Conservation (phyloP, 1,140 invertebrate species). For the Metopolophium dirhodum region DNA sequence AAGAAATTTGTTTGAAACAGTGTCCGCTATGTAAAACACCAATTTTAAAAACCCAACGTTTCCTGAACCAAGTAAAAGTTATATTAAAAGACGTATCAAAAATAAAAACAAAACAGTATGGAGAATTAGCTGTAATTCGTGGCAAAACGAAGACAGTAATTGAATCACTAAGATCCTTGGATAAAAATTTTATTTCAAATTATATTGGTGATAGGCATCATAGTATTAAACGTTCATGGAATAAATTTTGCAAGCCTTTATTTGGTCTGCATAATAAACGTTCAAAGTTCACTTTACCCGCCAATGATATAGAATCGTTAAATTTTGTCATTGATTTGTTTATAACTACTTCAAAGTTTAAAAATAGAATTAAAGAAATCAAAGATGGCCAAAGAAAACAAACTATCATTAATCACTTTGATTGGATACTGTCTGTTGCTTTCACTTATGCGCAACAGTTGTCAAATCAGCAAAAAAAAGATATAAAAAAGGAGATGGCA, state of each 20-base stretch:
- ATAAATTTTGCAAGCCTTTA: background rate
- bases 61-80: conserved; percentile 68
- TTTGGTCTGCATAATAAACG: background rate
- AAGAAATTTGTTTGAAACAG: conserved; percentile 66
- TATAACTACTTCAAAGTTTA: background rate
- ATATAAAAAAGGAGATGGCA: conserved; percentile 57
- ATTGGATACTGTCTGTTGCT: conserved; percentile 26
- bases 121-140: conserved; percentile 58
- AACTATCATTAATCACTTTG: conserved; percentile 35
- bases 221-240: background rate
- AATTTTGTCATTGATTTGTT: conserved; percentile 9
- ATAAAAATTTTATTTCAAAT: background rate
- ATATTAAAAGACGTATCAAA: conserved; percentile 67
- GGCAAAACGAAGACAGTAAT: background rate
- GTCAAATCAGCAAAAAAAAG: conserved; percentile 46
- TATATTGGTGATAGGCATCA: background rate
- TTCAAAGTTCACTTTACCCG: background rate
- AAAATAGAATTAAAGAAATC: background rate
- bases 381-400: background rate
- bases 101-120: conserved; percentile 67
- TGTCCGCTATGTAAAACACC: conserved; percentile 73
- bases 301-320: conserved; percentile 24
- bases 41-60: conserved; percentile 70
- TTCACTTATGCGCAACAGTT: background rate
- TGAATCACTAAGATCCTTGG: background rate